A percentile compares a stretch with the other conserved stretches of the same genome.
These are phyloP conservation scores for Lasioglossum oenotherae DNA, from an alignment of 2,888 invertebrate genomes.

Conservation along the genomic window DNA sequence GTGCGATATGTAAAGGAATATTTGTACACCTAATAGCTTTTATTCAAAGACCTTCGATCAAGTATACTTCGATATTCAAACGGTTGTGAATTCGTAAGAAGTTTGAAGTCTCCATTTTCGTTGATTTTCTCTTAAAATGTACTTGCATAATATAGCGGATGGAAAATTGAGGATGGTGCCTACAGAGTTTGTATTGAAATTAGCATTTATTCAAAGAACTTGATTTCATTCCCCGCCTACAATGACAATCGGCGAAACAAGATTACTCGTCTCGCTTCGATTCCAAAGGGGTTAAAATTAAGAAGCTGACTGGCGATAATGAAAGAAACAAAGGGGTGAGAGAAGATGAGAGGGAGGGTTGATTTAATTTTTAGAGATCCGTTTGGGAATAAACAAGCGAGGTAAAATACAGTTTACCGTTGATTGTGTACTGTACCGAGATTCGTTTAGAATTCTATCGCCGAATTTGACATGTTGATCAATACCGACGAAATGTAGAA, in stretches of 20 bases:
- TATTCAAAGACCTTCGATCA: too few species aligned
- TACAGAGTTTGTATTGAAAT: neutral
- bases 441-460: neutral
- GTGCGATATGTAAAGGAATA: too few species aligned
- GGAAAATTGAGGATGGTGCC: neutral
- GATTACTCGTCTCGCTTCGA: slow-evolving; percentile 32
- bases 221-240: neutral
- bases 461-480: neutral
- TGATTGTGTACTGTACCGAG: neutral
- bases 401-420: neutral
- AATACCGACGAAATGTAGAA: neutral
- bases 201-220: neutral
- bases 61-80: too few species aligned
- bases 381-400: neutral
- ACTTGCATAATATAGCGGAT: too few species aligned
- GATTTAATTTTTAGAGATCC: slow-evolving; percentile 34
- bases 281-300: slow-evolving; percentile 47
- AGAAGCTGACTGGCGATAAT: slow-evolving; percentile 46
- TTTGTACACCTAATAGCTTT: too few species aligned
- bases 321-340: slow-evolving; percentile 38
- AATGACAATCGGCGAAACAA: slow-evolving; percentile 18
- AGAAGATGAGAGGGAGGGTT: slow-evolving; percentile 4
- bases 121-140: too few species aligned
- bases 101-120: too few species aligned
- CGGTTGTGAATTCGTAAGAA: too few species aligned